Conservation (phyloP, 2,113 vertebrate species). For the Corythoichthys haematopterus region DNA sequence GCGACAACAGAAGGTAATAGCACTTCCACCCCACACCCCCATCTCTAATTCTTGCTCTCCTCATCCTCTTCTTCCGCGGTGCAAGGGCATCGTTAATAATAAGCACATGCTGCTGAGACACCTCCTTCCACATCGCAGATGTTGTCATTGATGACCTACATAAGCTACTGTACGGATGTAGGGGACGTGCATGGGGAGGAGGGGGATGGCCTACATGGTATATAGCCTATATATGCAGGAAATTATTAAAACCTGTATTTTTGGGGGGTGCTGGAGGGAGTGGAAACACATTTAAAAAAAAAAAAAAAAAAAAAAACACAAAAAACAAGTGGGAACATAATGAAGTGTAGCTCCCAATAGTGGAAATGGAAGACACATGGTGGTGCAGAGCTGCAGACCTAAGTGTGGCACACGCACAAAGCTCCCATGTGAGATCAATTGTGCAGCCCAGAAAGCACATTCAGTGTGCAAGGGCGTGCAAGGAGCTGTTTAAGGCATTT, state of each 20-base stretch:
- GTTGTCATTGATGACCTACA: conserved; percentile 71
- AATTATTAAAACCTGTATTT: conserved; percentile 19
- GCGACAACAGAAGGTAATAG: conserved; percentile 94
- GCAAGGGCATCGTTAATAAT: conserved; percentile 38
- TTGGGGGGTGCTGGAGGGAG: background rate
- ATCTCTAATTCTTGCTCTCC: background rate
- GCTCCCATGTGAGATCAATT: conserved; percentile 36
- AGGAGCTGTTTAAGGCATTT: conserved; percentile 30
- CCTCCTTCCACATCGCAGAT: conserved; percentile 54
- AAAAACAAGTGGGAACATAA: conserved; percentile 32
- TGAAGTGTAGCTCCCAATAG: conserved; percentile 23
- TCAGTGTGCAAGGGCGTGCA: conserved; percentile 41
- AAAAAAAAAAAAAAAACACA: conserved; percentile 35
- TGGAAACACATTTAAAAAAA: background rate
- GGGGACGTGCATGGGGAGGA: background rate
- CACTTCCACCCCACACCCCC: background rate
- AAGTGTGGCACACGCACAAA: conserved; percentile 28
- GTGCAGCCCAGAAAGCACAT: conserved; percentile 22
- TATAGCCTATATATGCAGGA: conserved; percentile 26
- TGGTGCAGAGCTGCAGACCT: conserved; percentile 52
- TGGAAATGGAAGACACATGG: conserved; percentile 38
- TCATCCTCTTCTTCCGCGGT: conserved; percentile 10
- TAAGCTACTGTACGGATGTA: conserved; percentile 41
- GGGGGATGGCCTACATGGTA: conserved; percentile 35
- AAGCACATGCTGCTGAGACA: conserved; percentile 50